phyloP scores from a whole-genome alignment of 1,140 invertebrate genomes.

The Akabosia matsudoensis region DNA sequence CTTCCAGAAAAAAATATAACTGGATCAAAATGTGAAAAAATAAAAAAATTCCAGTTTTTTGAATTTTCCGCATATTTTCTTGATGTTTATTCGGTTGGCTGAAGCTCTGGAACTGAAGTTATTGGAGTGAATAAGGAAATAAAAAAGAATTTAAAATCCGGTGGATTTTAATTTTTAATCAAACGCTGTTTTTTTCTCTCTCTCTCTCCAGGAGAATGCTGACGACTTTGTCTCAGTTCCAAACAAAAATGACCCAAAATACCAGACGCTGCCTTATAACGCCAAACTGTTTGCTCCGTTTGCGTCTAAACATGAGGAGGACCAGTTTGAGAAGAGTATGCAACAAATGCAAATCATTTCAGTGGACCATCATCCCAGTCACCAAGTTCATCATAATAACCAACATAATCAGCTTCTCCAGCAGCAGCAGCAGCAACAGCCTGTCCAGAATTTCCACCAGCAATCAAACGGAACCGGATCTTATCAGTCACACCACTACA shows the following conservation, averaged over 20 bases:
- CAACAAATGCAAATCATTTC: slow-evolving; percentile 65
- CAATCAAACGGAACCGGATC: background rate
- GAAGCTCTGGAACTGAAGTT: too few species aligned
- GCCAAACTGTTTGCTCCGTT: slow-evolving; percentile 64
- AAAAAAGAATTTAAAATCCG: too few species aligned
- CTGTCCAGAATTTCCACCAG: slow-evolving; percentile 10
- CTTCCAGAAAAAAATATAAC: too few species aligned
- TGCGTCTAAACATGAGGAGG: slow-evolving; percentile 38
- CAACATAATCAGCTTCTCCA: slow-evolving; percentile 32
- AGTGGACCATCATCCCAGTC: slow-evolving; percentile 63
- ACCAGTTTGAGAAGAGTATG: slow-evolving; percentile 52
- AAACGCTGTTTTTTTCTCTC: background rate
- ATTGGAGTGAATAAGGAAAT: too few species aligned
- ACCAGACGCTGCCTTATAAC: slow-evolving; percentile 87
- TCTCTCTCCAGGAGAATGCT: slow-evolving; percentile 38
- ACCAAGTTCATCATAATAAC: slow-evolving; percentile 49
- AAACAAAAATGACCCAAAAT: slow-evolving; percentile 87
- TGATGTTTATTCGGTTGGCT: too few species aligned
- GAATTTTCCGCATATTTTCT: too few species aligned
- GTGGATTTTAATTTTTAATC: too few species aligned
- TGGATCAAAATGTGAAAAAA: too few species aligned
- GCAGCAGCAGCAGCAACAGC: slow-evolving; percentile 42
- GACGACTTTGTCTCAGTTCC: slow-evolving; percentile 53
- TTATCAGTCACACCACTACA: slow-evolving; percentile 13
- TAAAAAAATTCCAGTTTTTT: too few species aligned